Base-by-base conservation (phyloP, 2,113 vertebrate species). In the Emberiza fucata region DNA sequence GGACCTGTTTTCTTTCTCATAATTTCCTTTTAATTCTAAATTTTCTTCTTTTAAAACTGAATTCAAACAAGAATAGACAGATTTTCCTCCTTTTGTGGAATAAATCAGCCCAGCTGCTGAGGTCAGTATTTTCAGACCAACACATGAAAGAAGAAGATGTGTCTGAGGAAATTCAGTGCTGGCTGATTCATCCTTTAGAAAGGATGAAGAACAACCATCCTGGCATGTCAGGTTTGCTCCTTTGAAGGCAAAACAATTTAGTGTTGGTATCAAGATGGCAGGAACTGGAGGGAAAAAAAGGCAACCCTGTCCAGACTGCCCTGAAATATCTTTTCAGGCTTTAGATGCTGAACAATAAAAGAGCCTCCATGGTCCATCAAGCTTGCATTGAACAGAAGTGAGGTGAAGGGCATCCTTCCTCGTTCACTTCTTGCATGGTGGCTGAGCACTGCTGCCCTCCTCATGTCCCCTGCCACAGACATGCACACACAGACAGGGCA, bases 41-140 rank as follows among this genome's bases (percentile, higher is more conserved):
- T 61, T 8, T 89, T 51, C 27, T 6, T 76, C 28, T 91, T 85
- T 79, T 53, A 88, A 88, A 86, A 79, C 7, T n/a, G 25, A 90
- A 76, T 79, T 87, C 19, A 79, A 73, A 88, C 39, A 75, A 87
- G 72, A 89, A 78, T 5, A 89, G 89, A 73, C 11, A 61, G 28
- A 57, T 89, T 76, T 63, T 61, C 50, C 39, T 69, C 35, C 50
- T 91, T 90, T 69, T 79, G 59, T 90, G 57, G 69, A 86, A 70
- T 48, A 82, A 69, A 80, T 59, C 39, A 81, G 63, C 45, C 75
- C 47, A 73, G 78, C 66, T 42, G 24, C 87, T 77, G 47, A 91
- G 73, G 91, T 83, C 75, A 91, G 54, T 59, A 35, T 72, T 90
- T 92, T 91, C 76, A 93, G 90, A 93, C 27, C 47, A 83, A 77